phyloP scores from a whole-genome alignment of 37 sponge, comb jelly and placozoan species.

The Ephydatia muelleri region DNA sequence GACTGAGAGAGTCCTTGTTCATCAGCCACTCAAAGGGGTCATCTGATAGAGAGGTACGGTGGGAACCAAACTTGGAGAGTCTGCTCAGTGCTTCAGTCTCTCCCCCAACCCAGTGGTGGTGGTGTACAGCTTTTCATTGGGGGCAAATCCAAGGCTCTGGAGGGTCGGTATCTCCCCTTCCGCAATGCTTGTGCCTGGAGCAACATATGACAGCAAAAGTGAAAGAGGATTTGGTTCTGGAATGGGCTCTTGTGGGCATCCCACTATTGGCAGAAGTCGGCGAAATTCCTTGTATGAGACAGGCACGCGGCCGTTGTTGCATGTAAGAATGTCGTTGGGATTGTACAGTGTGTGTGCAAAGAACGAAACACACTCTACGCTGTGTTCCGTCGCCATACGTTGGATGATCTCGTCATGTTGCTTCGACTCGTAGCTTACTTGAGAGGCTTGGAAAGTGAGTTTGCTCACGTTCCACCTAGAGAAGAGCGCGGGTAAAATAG shows the following conservation, averaged over 20 bases:
- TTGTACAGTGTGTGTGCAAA: conserved; percentile 76
- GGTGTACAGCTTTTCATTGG: conserved; percentile 50
- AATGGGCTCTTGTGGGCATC: conserved; percentile 64
- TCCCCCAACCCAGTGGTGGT: conserved; percentile 71
- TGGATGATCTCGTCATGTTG: conserved; percentile 63
- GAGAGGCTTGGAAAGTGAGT: conserved; percentile 65
- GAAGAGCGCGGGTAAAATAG: conserved; percentile 36
- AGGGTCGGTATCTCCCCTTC: conserved; percentile 52
- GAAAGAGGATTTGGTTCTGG: conserved; percentile 52
- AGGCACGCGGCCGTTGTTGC: conserved; percentile 54
- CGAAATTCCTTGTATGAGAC: conserved; percentile 64
- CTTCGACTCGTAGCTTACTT: conserved; percentile 48
- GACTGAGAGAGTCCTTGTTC: conserved; percentile 77
- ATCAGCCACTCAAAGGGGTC: conserved; percentile 57
- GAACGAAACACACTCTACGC: conserved; percentile 28
- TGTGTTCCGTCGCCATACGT: conserved; percentile 7
- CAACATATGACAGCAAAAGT: background rate
- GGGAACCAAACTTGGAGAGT: conserved; percentile 57
- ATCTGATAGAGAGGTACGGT: conserved; percentile 25
- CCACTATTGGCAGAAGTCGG: conserved; percentile 35
- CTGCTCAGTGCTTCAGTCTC: conserved; percentile 72
- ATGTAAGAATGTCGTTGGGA: conserved; percentile 44
- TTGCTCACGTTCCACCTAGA: conserved; percentile 42
- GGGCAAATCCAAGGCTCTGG: conserved; percentile 44
- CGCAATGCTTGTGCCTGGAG: background rate